A percentile compares a stretch with the other conserved stretches of the same genome.
phyloP scores from a whole-genome alignment of 1,140 invertebrate species.

The Geopemphigus sp. region DNA sequence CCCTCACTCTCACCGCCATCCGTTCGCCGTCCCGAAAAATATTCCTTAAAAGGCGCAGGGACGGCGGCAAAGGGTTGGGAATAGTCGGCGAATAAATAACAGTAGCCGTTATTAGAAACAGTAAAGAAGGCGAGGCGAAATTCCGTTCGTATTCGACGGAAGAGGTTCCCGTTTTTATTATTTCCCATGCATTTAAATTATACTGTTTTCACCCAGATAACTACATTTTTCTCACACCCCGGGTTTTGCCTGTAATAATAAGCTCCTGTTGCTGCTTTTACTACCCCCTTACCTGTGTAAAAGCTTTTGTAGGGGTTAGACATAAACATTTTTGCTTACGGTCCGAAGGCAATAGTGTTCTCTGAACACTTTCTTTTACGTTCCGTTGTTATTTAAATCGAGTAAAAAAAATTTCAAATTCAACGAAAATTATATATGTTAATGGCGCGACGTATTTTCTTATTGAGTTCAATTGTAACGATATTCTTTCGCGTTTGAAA shows the following conservation, averaged over 20 bases:
- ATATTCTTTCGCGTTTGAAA: neutral
- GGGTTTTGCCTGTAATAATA: constrained; percentile 4
- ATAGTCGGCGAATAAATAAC: constrained; percentile 23
- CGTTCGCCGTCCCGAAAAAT: neutral
- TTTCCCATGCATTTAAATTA: constrained; percentile 48
- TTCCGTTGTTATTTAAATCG: neutral
- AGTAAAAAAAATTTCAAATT: neutral
- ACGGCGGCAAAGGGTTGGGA: constrained; percentile 13
- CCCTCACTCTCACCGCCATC: neutral
- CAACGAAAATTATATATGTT: neutral
- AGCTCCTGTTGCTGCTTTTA: constrained; percentile 18
- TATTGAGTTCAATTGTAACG: neutral
- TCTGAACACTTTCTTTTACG: neutral
- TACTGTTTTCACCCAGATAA: constrained; percentile 39
- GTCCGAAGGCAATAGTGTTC: neutral
- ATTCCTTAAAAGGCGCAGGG: neutral
- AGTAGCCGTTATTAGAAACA: constrained; percentile 31
- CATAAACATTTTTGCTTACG: constrained; percentile 11
- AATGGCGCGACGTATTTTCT: no score
- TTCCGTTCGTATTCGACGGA: constrained; percentile 1
- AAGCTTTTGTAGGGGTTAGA: neutral
- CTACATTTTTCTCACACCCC: constrained; percentile 37
- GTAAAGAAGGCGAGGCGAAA: constrained; percentile 18
- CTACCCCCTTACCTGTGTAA: neutral
- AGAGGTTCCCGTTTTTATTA: constrained; percentile 30